These are phyloP conservation scores for Coptodon bakossiorum DNA, from an alignment of 2,113 vertebrate species.

Conservation along the genomic window DNA sequence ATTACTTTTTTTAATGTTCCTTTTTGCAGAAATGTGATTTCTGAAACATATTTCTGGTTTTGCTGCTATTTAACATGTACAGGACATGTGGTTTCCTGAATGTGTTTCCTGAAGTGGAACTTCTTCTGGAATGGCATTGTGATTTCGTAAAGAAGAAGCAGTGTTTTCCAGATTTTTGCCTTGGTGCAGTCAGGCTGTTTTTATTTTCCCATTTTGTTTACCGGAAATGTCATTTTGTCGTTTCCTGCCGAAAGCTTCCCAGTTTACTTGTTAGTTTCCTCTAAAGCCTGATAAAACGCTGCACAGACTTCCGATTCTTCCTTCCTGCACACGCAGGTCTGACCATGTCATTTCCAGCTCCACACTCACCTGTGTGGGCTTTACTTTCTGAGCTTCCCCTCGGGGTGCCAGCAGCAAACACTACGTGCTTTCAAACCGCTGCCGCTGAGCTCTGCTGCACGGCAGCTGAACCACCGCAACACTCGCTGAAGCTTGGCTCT, in stretches of 20 bases:
- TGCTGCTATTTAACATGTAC: not conserved
- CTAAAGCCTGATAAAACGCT: not conserved
- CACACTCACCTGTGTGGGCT: not conserved
- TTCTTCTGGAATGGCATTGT: not conserved
- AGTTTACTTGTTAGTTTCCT: not conserved
- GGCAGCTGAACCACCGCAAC: not conserved
- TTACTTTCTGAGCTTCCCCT: not conserved
- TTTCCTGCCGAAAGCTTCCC: not conserved
- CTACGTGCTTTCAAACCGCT: not conserved
- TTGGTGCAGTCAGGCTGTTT: not conserved
- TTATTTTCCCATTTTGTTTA: not conserved
- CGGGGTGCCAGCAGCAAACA: not conserved
- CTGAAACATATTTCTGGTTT: not conserved
- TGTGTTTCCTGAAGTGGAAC: not conserved
- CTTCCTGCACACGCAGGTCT: not conserved
- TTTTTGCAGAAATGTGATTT: not conserved
- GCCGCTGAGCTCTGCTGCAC: not conserved
- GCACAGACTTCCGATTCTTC: not conserved
- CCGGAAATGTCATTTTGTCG: not conserved
- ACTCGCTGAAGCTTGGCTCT: not conserved
- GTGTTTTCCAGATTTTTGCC: not conserved
- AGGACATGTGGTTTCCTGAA: not conserved
- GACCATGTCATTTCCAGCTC: not conserved
- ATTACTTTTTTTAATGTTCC: not conserved
- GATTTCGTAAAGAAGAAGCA: not conserved